phyloP scores from a whole-genome alignment of 2,113 vertebrate species.

The Anoplopoma fimbria region DNA sequence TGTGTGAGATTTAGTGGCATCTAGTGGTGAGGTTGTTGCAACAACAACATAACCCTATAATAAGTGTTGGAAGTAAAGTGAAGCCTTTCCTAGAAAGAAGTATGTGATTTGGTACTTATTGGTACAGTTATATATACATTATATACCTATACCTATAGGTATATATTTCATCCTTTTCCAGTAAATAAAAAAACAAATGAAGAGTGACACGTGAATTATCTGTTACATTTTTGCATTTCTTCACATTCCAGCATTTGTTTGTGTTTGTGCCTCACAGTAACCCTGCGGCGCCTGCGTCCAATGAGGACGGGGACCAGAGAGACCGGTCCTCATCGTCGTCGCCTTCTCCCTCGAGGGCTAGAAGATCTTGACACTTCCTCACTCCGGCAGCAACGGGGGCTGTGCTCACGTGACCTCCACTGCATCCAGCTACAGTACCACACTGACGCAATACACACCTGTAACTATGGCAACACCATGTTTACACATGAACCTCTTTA shows the following conservation, averaged over 20 bases:
- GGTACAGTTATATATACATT: too few species aligned
- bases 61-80: too few species aligned
- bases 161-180: too few species aligned
- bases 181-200: neutral
- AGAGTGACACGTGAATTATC: neutral
- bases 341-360: constrained; percentile 50
- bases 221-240: neutral
- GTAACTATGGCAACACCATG: constrained; percentile 42
- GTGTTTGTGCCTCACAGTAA: constrained; percentile 51
- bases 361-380: constrained; percentile 70
- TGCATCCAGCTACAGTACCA: constrained; percentile 38
- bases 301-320: constrained; percentile 74
- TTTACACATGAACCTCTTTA: constrained; percentile 43
- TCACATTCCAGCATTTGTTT: neutral
- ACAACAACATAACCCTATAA: neutral
- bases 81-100: too few species aligned
- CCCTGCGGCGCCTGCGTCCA: constrained; percentile 49
- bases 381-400: neutral
- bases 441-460: constrained; percentile 26
- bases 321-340: constrained; percentile 72
- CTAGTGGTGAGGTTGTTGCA: neutral
- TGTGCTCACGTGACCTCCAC: constrained; percentile 37
- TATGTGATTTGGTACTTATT: too few species aligned
- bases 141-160: too few species aligned
- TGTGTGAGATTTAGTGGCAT: neutral